Base-by-base conservation (phyloP, 2,113 vertebrate genomes). In the Ochotona curzoniae region DNA sequence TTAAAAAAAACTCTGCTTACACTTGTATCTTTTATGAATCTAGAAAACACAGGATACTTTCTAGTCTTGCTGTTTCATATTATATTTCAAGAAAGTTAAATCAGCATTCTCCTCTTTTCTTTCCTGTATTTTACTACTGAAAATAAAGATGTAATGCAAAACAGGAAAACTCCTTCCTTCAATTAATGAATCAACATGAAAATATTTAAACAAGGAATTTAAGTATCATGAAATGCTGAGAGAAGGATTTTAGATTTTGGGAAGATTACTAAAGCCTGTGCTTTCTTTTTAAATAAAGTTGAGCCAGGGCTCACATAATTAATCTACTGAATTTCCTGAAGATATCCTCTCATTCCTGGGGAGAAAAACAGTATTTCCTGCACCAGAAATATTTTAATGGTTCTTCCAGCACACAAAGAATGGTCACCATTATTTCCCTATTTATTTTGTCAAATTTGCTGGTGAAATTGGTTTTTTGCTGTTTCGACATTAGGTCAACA, bases 241-340 rank as follows among this genome's bases (percentile, higher is more conserved):
- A 81, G 35, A 47, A 3, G 23, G n/a, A 90, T 67, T 95, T 96
- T 84, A 18, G 25, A 49, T 91, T 93, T 94, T 63, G 28, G 32
- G 73, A 80, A 67, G 26, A 87, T 80, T 93, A 51, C 83, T 75
- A 84, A 95, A 94, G 44, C 66, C 80, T 78, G 25, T 74, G 70
- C 70, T 96, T 96, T 63, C 90, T 71, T 96, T 96, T 80, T 83
- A 95, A 95, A 95, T 94, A 94, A 95, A 95, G 70, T 92, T 94
- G 94, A 94, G 88, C 83, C 75, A 70, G 30, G 79, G 49, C 66
- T 92, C 85, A 95, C 94, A 83, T 71, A 94, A 95, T 95, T 95
- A 95, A 97, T 96, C 90, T 95, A 54, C 54, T 71, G n/a, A 87
- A 54, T 93, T 95, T 96, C 96, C 93, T 96, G 88, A 90, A 95